Base-by-base conservation (phyloP, 2,113 vertebrate genomes). In the Cyanoramphus novaezelandiae region DNA sequence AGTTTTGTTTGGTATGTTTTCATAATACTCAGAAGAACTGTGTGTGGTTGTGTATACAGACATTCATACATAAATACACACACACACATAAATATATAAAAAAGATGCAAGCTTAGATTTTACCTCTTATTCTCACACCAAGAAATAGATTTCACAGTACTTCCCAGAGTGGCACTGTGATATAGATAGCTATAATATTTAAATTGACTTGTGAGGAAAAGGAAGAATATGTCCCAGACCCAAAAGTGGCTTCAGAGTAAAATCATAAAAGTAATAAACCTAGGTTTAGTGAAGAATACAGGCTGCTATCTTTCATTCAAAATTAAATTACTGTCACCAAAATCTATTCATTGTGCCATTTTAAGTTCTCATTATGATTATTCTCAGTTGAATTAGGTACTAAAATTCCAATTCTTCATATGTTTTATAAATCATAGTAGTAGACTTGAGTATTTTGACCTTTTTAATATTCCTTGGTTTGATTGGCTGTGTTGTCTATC, bases 381-480 rank as follows among this genome's bases (percentile, higher is more conserved):
- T 90, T 95, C 94, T 92, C 85, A 65, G 65, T 83, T 93, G 88
- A 94, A 91, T 92, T 94, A 79, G 78, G 67, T 83, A 94, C 84
- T 96, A 96, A 95, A 97, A 95, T 88, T 93, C 50, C 59, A 95
- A 64, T 88, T 95, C 79, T 92, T 97, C 92, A 94, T 94, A 79
- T 92, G 76, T 95, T 97, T 97, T 94, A 97, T 96, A 97, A 94
- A 96, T 97, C 96, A 91, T 15, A 60, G 44, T 65, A 85, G 71
- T 89, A 95, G 85, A 81, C 60, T 96, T 94, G 90, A 96, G 53
- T 96, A 92, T 96, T 96, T 97, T 97, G 96, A 97, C 96, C 95
- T 97, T 97, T 96, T 93, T 68, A 97, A 90, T 96, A 97, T 94
- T 90, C 74, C 76, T 88, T 89, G 35, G 63, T 77, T 95, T 97